These are phyloP conservation scores for Drosophila kambysellisi DNA, from an alignment of 2,888 invertebrate species.

Conservation along the genomic window DNA sequence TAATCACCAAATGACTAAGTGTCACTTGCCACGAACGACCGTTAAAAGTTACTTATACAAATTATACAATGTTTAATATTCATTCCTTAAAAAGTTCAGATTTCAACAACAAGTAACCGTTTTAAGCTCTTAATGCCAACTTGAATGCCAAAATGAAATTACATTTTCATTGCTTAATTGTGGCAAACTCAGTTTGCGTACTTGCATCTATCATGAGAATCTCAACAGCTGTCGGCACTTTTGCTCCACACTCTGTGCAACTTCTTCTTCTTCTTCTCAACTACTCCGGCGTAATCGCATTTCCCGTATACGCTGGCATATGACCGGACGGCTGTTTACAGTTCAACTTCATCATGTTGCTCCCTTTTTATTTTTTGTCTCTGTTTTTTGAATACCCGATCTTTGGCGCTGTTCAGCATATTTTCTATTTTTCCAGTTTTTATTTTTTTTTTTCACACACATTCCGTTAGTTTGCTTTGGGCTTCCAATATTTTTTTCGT, in stretches of 20 bases:
- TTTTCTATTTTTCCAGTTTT: slow-evolving; percentile 18
- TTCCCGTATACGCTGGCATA: slow-evolving; percentile 34
- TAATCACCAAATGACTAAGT: background rate
- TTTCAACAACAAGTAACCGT: background rate
- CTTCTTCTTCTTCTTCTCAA: slow-evolving; percentile 17
- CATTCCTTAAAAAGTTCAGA: background rate
- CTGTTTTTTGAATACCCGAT: slow-evolving; percentile 50
- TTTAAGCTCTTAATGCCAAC: background rate
- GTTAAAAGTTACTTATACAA: background rate
- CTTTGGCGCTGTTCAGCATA: slow-evolving; percentile 51
- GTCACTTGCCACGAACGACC: background rate
- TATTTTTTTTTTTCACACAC: background rate
- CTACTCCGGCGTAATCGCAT: slow-evolving; percentile 54
- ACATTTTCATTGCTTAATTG: background rate
- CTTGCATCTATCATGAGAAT: slow-evolving; percentile 23
- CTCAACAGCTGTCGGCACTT: slow-evolving; percentile 32
- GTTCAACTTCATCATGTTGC: slow-evolving; percentile 25
- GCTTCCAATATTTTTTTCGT: slow-evolving; percentile 16
- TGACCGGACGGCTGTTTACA: slow-evolving; percentile 15
- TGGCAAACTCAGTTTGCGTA: slow-evolving; percentile 17
- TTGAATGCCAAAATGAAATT: slow-evolving; percentile 1
- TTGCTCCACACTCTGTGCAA: slow-evolving; percentile 14
- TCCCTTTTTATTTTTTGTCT: slow-evolving; percentile 33
- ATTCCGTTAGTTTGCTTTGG: slow-evolving; percentile 16
- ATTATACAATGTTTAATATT: background rate